Evolutionary conservation across 2,113 vertebrate genomes (phyloP), one percentile per base, ranked within the genome.

Genomic region (Orientallactaga bullata): DNA sequence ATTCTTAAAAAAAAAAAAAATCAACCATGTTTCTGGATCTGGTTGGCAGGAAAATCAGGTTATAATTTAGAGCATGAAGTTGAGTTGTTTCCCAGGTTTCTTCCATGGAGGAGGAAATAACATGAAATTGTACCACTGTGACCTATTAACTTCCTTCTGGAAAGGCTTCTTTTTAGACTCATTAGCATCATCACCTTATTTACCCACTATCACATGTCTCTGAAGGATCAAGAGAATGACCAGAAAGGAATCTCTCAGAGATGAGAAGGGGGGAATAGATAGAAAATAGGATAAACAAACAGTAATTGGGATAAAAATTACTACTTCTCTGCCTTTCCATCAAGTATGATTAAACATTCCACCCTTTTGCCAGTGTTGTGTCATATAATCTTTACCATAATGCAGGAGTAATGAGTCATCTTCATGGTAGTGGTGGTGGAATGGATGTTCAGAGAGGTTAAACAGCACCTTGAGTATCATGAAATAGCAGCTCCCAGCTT

Each of bases 31-130:
- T 93, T 96, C 89, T 79, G 39, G 16, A 88, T 90, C 93, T 51
- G 97, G 90, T 90, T 88, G 78, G 77, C 95, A 94, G 88, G 94
- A 95, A 97, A 97, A 95, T 92, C 96, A 95, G 55, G 93, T 95
- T 96, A 93, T 85, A 94, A 84, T 76, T 94, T 84, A 90, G 90
- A 92, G 68, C 80, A 65, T 80, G 80, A 63, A 20, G 61, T 30
- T 47, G 63, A 61, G 95, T 94, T 95, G 92, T 95, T 95, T 91
- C 86, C 95, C 85, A 95, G 80, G 96, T 97, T 97, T 95, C 84
- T 80, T 97, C 55, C 93, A 92, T 73, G 94, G 90, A 89, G 72
- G 69, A 96, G 42, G 93, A 93, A 82, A 84, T 94, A 84, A 93
- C 35, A 90, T 32, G 1, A 35, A 35, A 20, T 5, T 83, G 85